Evolutionary conservation across 2,797 vertebrate species (phyloP).

Genomic region (Carcharodon carcharias): DNA sequence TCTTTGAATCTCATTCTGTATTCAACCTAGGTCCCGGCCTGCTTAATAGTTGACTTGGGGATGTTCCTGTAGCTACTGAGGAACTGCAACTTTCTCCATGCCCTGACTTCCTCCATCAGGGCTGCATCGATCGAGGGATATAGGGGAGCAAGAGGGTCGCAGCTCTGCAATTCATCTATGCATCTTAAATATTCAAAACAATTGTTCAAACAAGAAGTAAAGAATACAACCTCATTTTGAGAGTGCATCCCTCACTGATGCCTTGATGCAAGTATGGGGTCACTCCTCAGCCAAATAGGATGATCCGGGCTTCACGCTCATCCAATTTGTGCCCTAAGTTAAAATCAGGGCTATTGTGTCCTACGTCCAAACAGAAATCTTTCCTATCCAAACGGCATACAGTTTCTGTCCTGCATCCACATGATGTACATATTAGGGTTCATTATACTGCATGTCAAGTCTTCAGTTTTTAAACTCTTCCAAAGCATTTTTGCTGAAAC

Average conservation of each 20-base stretch:
- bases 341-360: not conserved
- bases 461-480: slow-evolving; percentile 19
- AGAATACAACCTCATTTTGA: not conserved
- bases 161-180: not conserved
- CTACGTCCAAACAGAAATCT: not conserved
- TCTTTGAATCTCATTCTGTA: too few relatives aligned
- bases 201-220: not conserved
- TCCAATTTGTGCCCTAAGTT: not conserved
- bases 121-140: too few relatives aligned
- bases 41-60: too few relatives aligned
- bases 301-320: not conserved
- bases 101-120: too few relatives aligned
- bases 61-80: too few relatives aligned
- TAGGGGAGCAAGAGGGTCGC: too few relatives aligned
- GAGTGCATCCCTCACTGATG: not conserved
- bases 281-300: not conserved
- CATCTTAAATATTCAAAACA: not conserved
- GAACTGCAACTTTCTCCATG: too few relatives aligned
- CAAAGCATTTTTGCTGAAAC: not conserved
- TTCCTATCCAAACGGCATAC: not conserved
- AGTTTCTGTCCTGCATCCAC: not conserved
- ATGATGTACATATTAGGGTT: not conserved
- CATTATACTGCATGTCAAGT: not conserved
- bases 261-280: not conserved
- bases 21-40: too few relatives aligned